Base-by-base conservation (phyloP, 2,888 invertebrate species). In the Halocaridina rubra region DNA sequence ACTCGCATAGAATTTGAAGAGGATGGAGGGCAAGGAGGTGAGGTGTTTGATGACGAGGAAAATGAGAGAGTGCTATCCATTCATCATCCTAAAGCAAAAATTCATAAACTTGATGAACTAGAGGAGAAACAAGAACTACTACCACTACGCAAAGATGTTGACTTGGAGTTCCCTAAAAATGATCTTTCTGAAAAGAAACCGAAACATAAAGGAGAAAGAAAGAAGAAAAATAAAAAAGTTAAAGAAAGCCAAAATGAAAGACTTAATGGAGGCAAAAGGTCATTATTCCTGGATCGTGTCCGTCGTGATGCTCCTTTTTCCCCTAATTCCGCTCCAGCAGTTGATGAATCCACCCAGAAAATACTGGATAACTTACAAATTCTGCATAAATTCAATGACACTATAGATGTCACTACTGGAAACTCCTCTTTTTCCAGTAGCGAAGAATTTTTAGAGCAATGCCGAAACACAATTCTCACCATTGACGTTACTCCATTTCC, bases 201-300 rank as follows among this genome's bases (percentile, higher is more conserved):
- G 72, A 79, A 79, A 27, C 32, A 80, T 82, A 67, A 57, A 4
- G 27, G 32, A 3, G 71, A 85, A 16, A 61, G 74, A 3, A 71
- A 80, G 76, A 81, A 80, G 75, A 61, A 39, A 85, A 89, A 67
- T 72, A 88, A 53, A 71, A 86, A 86, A 24, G 69, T 88, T 30
- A 81, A 88, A 59, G 75, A 87, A 81, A 89, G 77, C 75, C 89
- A 5, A 71, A 77, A 64, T 85, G 84, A 29, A 82, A 87, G 59
- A 0, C 81, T 57, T 10, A n/a, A 61, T 10, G 71, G 78, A 16
- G 22, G 67, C 5, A 22, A 10, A 3, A 78, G 78, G 69, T 78
- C 82, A 0, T 46, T 13, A 13, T n/a, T n/a, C 27, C n/a, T 27
- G 10, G 79, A 79, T 1, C 67, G 67, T 0, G 27, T 33, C 1